A percentile compares a stretch with the other conserved stretches of the same genome.
These are phyloP conservation scores for Ooceraea biroi DNA, from an alignment of 1,140 invertebrate species.

Conservation along the genomic window DNA sequence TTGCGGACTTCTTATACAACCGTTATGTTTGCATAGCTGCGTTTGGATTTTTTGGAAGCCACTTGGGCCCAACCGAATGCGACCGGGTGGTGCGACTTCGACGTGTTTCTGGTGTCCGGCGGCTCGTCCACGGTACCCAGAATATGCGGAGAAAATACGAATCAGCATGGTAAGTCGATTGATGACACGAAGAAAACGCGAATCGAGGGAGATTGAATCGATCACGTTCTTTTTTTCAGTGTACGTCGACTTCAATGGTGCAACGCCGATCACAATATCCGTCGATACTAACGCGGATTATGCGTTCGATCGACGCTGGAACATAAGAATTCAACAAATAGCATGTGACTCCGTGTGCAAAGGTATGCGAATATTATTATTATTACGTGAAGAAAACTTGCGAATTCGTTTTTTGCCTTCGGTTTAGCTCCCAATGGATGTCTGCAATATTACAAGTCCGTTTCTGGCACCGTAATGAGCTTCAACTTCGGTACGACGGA, in stretches of 20 bases:
- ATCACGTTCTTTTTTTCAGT: conserved; percentile 84
- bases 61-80: conserved; percentile 90
- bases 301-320: conserved; percentile 90
- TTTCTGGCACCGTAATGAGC: conserved; percentile 89
- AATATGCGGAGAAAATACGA: conserved; percentile 93
- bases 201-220: conserved; percentile 2
- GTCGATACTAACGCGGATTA: conserved; percentile 88
- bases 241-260: conserved; percentile 91
- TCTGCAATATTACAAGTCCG: conserved; percentile 91
- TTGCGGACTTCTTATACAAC: neutral
- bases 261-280: conserved; percentile 89
- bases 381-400: neutral
- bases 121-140: conserved; percentile 88
- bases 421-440: conserved; percentile 91
- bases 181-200: neutral
- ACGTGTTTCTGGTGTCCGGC: conserved; percentile 90
- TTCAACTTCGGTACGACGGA: conserved; percentile 91
- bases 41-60: conserved; percentile 92
- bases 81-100: conserved; percentile 90
- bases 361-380: conserved; percentile 83
- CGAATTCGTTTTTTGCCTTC: neutral
- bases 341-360: conserved; percentile 89
- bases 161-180: conserved; percentile 89
- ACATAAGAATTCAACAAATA: conserved; percentile 91
- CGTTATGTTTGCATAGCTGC: conserved; percentile 87